Evolutionary conservation across 2,888 invertebrate species (phyloP).

Genomic region (Hyalella azteca): DNA sequence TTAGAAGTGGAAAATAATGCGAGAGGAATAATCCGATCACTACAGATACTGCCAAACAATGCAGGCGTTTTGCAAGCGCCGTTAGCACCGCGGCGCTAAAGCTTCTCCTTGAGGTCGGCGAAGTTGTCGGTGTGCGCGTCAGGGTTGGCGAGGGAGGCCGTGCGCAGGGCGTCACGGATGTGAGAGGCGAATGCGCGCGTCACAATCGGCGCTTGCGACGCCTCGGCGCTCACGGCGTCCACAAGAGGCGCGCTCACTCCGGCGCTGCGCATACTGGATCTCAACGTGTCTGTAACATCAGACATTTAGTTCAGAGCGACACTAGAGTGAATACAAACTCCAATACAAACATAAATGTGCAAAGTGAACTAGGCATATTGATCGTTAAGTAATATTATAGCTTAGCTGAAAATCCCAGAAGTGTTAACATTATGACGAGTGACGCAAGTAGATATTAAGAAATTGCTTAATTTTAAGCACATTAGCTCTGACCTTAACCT

Average conservation of each 20-base stretch:
- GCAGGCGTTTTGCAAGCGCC: background rate
- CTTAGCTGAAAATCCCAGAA: too few species aligned
- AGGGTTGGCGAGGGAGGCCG: background rate
- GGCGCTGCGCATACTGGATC: conserved; percentile 51
- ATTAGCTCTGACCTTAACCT: background rate
- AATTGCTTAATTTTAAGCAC: too few species aligned
- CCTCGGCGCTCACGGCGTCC: conserved; percentile 6
- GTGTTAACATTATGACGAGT: too few species aligned
- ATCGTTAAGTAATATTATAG: too few species aligned
- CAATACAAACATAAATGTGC: too few species aligned
- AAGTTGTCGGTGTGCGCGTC: background rate
- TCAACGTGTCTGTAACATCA: conserved; percentile 46
- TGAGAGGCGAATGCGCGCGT: conserved; percentile 28
- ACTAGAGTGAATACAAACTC: too few species aligned
- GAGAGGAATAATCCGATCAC: too few species aligned
- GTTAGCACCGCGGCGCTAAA: background rate
- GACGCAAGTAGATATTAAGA: too few species aligned
- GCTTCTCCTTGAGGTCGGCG: background rate
- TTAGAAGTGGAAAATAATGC: too few species aligned
- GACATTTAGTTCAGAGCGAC: background rate
- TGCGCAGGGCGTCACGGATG: background rate
- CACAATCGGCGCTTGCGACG: background rate
- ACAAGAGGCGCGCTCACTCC: conserved; percentile 41
- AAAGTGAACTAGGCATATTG: too few species aligned
- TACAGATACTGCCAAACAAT: too few species aligned